Conservation (phyloP, 2,113 vertebrate genomes). For the Tetrax tetrax region DNA sequence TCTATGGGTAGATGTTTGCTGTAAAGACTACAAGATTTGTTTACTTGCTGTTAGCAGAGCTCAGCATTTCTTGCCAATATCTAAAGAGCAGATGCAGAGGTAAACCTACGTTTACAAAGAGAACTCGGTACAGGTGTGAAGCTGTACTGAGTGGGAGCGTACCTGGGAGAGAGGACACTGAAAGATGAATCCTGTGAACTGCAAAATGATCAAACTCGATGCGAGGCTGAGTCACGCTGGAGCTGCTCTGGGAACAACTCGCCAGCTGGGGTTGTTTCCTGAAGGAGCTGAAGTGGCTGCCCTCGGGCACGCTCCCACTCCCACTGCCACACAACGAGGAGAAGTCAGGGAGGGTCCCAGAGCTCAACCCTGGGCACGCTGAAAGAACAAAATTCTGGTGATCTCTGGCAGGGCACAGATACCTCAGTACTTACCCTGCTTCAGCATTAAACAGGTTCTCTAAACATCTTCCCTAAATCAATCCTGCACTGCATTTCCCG, state of each 20-base stretch:
- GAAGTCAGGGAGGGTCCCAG: not conserved
- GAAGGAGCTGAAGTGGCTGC: not conserved
- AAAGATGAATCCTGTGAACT: not conserved
- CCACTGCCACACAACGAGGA: not conserved
- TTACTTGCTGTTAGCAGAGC: not conserved
- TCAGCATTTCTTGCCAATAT: not conserved
- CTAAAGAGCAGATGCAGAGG: not conserved
- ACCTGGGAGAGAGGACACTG: not conserved
- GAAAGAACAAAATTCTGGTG: not conserved
- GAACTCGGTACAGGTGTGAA: not conserved
- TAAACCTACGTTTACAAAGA: not conserved
- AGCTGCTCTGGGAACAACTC: fast-evolving
- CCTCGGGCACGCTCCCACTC: not conserved
- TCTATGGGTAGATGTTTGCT: not conserved
- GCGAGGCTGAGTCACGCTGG: not conserved
- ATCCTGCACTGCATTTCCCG: not conserved
- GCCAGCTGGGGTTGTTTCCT: not conserved
- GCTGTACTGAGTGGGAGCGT: not conserved
- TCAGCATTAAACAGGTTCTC: not conserved
- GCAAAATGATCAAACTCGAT: not conserved
- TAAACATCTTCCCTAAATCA: not conserved
- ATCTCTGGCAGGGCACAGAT: not conserved
- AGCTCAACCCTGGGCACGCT: not conserved
- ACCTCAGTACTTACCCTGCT: not conserved
- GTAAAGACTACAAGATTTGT: not conserved